Percentiles rank a stretch among this genome's conserved stretches.
Evolutionary conservation across 2,888 invertebrate genomes (phyloP).

Genomic region (Cenopis cana): DNA sequence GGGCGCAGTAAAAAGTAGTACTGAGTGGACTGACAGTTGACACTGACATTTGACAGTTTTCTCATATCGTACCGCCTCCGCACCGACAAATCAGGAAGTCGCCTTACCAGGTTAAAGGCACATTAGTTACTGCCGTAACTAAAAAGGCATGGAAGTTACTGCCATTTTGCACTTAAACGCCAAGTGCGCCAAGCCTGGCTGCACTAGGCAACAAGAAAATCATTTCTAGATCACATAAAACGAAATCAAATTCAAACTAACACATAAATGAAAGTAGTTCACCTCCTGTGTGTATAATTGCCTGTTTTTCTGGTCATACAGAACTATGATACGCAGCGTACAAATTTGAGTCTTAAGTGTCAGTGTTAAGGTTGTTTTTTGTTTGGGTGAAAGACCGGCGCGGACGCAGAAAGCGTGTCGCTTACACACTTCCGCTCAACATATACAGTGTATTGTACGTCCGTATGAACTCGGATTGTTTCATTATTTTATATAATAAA

Average conservation of each 20-base stretch:
- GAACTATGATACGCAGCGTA: background rate
- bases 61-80: too few relatives aligned
- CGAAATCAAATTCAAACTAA: constrained; percentile 52
- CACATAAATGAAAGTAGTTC: constrained; percentile 61
- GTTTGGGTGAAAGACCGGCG: constrained; percentile 54
- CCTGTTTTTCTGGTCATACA: constrained; percentile 60
- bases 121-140: background rate
- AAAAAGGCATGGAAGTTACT: too few relatives aligned
- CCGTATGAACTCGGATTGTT: constrained; percentile 49
- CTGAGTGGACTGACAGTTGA: too few relatives aligned
- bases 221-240: constrained; percentile 49
- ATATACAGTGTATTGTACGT: constrained; percentile 52
- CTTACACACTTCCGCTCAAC: constrained; percentile 55
- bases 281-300: constrained; percentile 61
- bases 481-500: constrained; percentile 21
- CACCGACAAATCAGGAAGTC: too few relatives aligned
- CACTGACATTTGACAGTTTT: too few relatives aligned
- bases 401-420: constrained; percentile 73
- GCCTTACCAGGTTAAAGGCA: too few relatives aligned
- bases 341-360: constrained; percentile 7
- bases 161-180: too few relatives aligned
- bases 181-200: background rate
- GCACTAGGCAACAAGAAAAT: constrained; percentile 41
- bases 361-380: constrained; percentile 16
- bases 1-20: too few relatives aligned